Evolutionary conservation across 2,797 vertebrate genomes (phyloP).

Genomic region (Pseudochirops cupreus): DNA sequence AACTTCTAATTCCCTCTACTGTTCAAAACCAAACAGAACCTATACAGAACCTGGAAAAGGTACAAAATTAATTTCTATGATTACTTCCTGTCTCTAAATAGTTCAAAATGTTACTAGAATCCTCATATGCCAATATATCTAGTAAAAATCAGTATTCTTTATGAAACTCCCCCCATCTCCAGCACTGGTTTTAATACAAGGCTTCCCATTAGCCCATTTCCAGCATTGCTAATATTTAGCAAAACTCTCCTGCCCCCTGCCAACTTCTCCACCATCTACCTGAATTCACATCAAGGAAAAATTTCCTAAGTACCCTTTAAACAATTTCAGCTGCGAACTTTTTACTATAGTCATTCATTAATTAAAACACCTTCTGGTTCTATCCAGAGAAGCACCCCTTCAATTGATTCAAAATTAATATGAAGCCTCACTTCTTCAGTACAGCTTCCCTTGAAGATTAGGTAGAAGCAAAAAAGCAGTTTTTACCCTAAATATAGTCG

Average conservation of each 20-base stretch:
- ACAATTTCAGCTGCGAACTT: neutral
- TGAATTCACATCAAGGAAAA: neutral
- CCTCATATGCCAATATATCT: neutral
- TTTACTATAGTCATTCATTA: neutral
- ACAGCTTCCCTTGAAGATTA: slow-evolving; percentile 27
- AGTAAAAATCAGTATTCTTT: neutral
- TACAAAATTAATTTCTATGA: neutral
- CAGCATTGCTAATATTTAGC: neutral
- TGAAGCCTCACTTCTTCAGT: neutral
- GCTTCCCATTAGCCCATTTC: neutral
- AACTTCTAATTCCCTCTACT: neutral
- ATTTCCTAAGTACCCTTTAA: neutral
- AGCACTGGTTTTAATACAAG: neutral
- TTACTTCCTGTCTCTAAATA: neutral
- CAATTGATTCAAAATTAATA: neutral
- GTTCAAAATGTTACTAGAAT: neutral
- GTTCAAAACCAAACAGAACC: neutral
- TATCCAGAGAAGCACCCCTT: neutral
- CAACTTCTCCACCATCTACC: neutral
- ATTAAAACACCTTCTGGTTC: too few species aligned
- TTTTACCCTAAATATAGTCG: slow-evolving; percentile 23
- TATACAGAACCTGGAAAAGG: neutral
- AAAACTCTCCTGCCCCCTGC: neutral
- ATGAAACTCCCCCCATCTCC: neutral
- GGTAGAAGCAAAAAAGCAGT: slow-evolving; percentile 40